Evolutionary conservation across 2,888 invertebrate species (phyloP), one percentile per base, ranked within the genome.

Genomic region (Campaea margaritaria): DNA sequence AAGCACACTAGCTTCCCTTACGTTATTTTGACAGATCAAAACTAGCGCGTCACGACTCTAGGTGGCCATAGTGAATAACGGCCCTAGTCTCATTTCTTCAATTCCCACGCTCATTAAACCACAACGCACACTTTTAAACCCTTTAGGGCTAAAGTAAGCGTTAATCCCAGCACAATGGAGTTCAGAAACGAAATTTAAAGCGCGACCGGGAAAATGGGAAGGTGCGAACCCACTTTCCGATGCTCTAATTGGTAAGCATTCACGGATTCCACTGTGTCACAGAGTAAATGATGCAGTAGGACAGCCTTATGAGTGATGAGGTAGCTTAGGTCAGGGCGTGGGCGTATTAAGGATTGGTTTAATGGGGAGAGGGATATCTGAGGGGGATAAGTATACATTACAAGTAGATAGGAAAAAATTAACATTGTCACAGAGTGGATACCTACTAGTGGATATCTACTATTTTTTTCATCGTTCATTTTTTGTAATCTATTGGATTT

Each of bases 181-280:
- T 38, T 43, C 43, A 47, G 55, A 60, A 38, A 55, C 47, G 60
- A 60, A 60, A 60, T 55, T 60, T 60, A 60, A 60, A 42, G 51
- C n/a, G 39, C n/a, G n/a, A n/a, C 50, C 43, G 21, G 28, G 52
- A 53, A 50, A 58, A 48, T 46, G 27, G 31, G 46, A 59, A 45
- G 47, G 52, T 48, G 55, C 44, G 13, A 42, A 47, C 21, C 15
- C 42, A 27, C 14, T 51, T 55, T 27, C 51, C 55, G 38, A 44
- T 56, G 51, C 60, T 31, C 55, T 61, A 61, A 61, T 61, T 61
- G 55, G 60, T 47, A 47, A 51, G 42, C 55, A 45, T 51, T 39
- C 44, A 48, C 36, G 13, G 14, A 15, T 16, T 31, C 44, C 39
- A 44, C 38, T 28, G 42, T 36, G 39, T 12, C 47, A 48, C 34